Evolutionary conservation across 2,113 vertebrate species (phyloP).

Genomic region (Aspiorhynchus laticeps): DNA sequence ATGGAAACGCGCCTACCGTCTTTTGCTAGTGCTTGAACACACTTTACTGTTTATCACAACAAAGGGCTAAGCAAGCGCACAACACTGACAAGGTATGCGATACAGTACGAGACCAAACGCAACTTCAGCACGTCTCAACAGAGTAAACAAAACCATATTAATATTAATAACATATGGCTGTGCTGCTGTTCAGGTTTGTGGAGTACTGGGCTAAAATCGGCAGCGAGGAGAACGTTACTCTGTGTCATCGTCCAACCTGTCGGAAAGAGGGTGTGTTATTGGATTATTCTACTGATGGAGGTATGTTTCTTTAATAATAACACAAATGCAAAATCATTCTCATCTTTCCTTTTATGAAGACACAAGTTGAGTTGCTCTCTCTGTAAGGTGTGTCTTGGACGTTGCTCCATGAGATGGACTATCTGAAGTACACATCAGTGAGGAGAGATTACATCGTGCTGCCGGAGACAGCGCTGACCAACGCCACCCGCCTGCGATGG

Average conservation of each 20-base stretch:
- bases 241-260: conserved; percentile 92
- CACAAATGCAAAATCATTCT: neutral
- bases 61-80: too few species aligned
- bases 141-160: neutral
- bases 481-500: conserved; percentile 94
- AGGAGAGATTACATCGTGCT: conserved; percentile 94
- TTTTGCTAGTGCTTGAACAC: too few species aligned
- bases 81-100: too few species aligned
- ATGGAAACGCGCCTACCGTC: too few species aligned
- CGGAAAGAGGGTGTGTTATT: conserved; percentile 93
- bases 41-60: too few species aligned
- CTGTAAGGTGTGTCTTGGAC: conserved; percentile 91
- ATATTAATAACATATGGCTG: neutral
- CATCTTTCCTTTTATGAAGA: neutral
- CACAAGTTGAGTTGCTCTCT: neutral
- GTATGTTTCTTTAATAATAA: conserved; percentile 61
- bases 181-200: conserved; percentile 82
- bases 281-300: conserved; percentile 94
- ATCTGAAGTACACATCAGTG: conserved; percentile 93
- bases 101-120: too few species aligned
- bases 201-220: conserved; percentile 98
- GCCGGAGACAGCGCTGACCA: conserved; percentile 87
- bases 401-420: conserved; percentile 98
- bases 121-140: too few species aligned
- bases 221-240: conserved; percentile 94